A percentile compares a stretch with the other conserved stretches of the same genome.
Conservation (phyloP, 2,113 vertebrate genomes). For the Rhinogobius similis region DNA sequence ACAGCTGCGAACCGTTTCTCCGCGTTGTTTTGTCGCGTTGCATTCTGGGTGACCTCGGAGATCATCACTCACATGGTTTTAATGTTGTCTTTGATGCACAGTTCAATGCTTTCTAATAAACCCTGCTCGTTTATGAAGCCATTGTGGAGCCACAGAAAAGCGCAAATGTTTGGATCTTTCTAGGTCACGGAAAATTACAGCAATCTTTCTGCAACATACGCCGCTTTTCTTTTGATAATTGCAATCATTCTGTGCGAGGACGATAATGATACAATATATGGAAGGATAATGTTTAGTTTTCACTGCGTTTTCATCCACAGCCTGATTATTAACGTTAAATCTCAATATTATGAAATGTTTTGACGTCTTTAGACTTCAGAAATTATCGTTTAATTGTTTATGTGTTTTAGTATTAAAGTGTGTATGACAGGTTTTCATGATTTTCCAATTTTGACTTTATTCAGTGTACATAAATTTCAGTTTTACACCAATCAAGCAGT, state of each 20-base stretch:
- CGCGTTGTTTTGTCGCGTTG: background rate
- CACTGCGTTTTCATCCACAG: background rate
- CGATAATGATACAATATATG: background rate
- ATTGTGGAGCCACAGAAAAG: background rate
- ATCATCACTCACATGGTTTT: background rate
- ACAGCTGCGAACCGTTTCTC: background rate
- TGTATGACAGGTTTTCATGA: no score
- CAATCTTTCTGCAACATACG: background rate
- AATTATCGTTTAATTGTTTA: no score
- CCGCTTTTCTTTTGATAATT: background rate
- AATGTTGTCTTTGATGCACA: background rate
- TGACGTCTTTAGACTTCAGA: no score
- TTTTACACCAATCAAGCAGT: no score
- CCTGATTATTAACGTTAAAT: no score
- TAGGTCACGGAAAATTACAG: background rate
- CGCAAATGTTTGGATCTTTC: background rate
- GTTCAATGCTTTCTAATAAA: background rate
- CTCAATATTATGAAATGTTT: no score
- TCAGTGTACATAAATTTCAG: no score
- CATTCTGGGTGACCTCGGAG: background rate
- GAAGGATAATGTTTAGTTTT: background rate
- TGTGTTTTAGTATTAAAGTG: no score
- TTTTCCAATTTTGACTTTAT: no score
- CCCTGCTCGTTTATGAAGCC: background rate
- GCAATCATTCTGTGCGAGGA: background rate